Percentiles rank a stretch among this genome's conserved stretches.
These are phyloP conservation scores for Apaloderma vittatum DNA, from an alignment of 2,113 vertebrate species.

Conservation along the genomic window DNA sequence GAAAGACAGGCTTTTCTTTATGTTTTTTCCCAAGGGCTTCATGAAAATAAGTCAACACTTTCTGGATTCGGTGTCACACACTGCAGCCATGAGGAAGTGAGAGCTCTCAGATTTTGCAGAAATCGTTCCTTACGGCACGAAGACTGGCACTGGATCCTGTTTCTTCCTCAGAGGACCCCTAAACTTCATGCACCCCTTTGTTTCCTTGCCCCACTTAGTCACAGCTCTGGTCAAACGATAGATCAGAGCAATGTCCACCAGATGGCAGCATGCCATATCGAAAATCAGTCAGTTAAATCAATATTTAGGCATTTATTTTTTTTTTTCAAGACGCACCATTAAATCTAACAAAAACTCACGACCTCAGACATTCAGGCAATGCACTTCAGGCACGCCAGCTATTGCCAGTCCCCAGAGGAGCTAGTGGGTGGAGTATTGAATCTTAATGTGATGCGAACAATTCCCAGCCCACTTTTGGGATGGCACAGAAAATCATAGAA, in stretches of 20 bases:
- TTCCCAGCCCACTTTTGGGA: background rate
- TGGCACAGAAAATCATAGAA: background rate
- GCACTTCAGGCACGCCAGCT: background rate
- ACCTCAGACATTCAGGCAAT: background rate
- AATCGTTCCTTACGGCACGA: background rate
- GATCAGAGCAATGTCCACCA: constrained; percentile 52
- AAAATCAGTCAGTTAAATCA: constrained; percentile 64
- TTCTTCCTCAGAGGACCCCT: background rate
- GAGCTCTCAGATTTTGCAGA: background rate
- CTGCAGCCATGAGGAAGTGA: background rate
- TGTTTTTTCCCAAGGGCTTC: background rate
- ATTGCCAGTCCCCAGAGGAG: background rate
- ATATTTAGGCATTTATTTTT: constrained; percentile 5
- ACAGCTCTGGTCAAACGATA: background rate
- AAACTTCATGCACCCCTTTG: background rate
- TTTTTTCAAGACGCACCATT: background rate
- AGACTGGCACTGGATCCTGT: background rate
- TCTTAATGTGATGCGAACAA: fast-evolving
- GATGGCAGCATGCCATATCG: constrained; percentile 75
- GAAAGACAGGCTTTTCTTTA: background rate
- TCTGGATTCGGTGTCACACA: background rate
- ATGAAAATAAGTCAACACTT: background rate
- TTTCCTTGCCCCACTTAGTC: background rate
- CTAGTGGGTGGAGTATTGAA: background rate
- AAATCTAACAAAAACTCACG: background rate